Evolutionary conservation across 2,797 vertebrate species (phyloP).

Genomic region (Somateria mollissima): DNA sequence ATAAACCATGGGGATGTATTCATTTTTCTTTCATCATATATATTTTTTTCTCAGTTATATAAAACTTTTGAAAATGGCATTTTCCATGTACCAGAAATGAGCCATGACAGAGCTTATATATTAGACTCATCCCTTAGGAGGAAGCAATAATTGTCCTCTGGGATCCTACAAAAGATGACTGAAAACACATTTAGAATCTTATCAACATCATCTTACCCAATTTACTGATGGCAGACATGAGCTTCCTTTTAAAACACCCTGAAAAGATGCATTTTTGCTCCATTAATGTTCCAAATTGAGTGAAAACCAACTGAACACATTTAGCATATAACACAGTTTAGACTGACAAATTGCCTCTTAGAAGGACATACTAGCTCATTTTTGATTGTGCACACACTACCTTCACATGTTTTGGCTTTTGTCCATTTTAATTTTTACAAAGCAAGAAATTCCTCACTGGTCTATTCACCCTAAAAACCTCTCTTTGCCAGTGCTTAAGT

Average conservation of each 20-base stretch:
- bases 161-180: not conserved
- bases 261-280: not conserved
- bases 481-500: not conserved
- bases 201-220: not conserved
- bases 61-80: not conserved
- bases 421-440: not conserved
- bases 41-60: not conserved
- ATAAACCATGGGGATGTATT: not conserved
- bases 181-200: not conserved
- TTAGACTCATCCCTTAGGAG: not conserved
- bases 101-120: not conserved
- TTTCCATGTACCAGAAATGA: not conserved
- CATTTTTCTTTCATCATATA: not conserved
- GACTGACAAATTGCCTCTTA: not conserved
- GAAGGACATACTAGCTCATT: not conserved
- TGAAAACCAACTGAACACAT: not conserved
- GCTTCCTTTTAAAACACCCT: not conserved
- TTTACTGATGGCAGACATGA: not conserved
- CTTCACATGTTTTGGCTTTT: not conserved
- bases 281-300: not conserved
- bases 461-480: not conserved
- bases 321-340: fast-evolving
- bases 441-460: not conserved
- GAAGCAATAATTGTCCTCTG: not conserved
- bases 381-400: not conserved